Conservation (phyloP, 2,888 invertebrate species). For the Pandemis cinnamomeana region DNA sequence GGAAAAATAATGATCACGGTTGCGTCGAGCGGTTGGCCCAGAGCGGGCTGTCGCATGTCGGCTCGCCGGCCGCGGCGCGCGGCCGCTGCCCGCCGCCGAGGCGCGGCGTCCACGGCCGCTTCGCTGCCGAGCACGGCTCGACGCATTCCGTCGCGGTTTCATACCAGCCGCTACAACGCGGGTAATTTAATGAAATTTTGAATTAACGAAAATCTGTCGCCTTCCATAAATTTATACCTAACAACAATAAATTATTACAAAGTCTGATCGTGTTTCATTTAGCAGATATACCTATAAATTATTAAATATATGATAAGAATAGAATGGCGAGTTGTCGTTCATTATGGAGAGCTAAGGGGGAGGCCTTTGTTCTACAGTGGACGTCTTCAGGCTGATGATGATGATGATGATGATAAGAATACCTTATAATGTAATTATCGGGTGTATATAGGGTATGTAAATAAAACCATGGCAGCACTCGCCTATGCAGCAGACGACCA, state of each 20-base stretch:
- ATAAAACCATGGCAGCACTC: too few species aligned
- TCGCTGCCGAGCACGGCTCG: neutral
- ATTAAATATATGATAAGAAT: neutral
- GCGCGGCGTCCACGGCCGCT: neutral
- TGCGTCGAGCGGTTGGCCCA: neutral
- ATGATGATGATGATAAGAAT: too few species aligned
- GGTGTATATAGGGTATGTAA: too few species aligned
- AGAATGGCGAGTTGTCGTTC: neutral
- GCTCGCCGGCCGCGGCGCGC: neutral
- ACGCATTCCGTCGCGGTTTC: neutral
- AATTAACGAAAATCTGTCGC: constrained; percentile 34
- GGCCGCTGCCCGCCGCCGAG: neutral
- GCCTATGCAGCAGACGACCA: too few species aligned
- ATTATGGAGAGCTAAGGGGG: too few species aligned
- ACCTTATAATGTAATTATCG: too few species aligned
- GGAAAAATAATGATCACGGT: neutral
- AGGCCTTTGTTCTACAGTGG: too few species aligned
- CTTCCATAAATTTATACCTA: constrained; percentile 41
- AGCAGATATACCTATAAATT: neutral
- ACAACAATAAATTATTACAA: constrained; percentile 37
- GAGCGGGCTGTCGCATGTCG: neutral
- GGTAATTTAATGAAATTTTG: neutral
- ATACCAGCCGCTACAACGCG: neutral
- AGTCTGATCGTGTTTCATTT: constrained; percentile 1
- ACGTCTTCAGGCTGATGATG: too few species aligned